Base-by-base conservation (phyloP, 2,888 invertebrate species). In the Drosophila meridionalis region DNA sequence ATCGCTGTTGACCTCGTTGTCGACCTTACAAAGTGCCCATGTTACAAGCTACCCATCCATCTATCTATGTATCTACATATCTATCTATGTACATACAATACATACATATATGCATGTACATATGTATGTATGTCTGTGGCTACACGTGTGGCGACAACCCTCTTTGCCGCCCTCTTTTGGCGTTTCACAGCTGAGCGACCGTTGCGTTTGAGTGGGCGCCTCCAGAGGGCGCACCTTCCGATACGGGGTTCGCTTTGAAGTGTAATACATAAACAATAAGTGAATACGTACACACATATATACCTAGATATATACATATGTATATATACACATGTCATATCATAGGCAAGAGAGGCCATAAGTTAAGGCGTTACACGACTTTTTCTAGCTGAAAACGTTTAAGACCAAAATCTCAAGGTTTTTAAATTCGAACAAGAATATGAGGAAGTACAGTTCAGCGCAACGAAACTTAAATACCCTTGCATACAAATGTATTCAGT, bases 21-120 rank as follows among this genome's bases (percentile, higher is more conserved):
- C 79, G 84, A 87, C 87, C 87, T 87, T 78, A 85, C 83, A 74
- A 85, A 74, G 64, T 83, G 67, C 78, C 76, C 78, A 63, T 77
- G 64, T 73, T 76, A 74, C 71, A 68, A 65, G 55, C 30, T 45
- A 62, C 40, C 43, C 30, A 69, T 52, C 30, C 57, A 64, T 34
- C 11, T 64, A 59, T 48, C 32, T 43, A 48, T 60, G 28, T 50
- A 59, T 40, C 8, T n/a, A 48, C n/a, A 11, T 59, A 59, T 38
- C 26, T 59, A 55, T 55, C 14, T 65, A 56, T 38, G 43, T 26
- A 34, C 6, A 43, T 12, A 20, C 1, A 52, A 52, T 7, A 36
- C 4, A 20, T 20, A 12, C 5, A 14, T n/a, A 12, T 14, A 47
- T 12, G 6, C 36, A 8, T 42, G 42, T 45, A 32, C 11, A 1